Base-by-base conservation (phyloP, 2,113 vertebrate genomes). In the Grammomys dolichurus region DNA sequence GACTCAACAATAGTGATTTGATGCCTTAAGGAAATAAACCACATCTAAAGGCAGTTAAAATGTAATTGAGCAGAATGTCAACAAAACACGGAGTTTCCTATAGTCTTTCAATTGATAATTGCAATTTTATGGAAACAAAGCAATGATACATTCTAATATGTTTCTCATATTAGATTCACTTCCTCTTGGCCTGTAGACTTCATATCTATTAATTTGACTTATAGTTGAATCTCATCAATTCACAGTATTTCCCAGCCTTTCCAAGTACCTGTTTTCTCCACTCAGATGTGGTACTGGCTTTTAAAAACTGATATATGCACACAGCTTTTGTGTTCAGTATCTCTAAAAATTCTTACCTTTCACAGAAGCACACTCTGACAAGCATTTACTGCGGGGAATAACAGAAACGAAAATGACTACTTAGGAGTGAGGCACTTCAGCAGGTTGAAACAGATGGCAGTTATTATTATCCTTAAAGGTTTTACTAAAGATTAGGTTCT, bases 401-500 rank as follows among this genome's bases (percentile, higher is more conserved):
- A 95, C 72, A 72, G 16, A 89, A 86, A 93, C 28, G 26, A 75
- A 63, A 90, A 96, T 92, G 54, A 81, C 65, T 92, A 16, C 40
- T 48, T 48, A 69, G 75, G 58, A 93, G 94, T 43, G 84, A 51
- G n/a, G 17, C 85, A 67, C 75, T 70, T 95, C 56, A 87, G 69
- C 31, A 51, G 78, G 85, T 48, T 82, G 80, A 60, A 95, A 82
- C 95, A 97, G 90, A 96, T 96, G 96, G 95, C 36, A 94, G 65
- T 90, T 93, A 88, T 95, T 85, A 96, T 69, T 90, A 58, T 72
- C 75, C 88, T 91, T 80, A 93, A 87, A 76, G 72, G 46, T 95
- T 95, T 94, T 93, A 93, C 89, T 96, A 87, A 51, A 88, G 75
- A 77, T 90, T 95, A 93, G 77, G 69, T 88, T 96, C 85, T 97